Evolutionary conservation across 2,888 invertebrate species (phyloP), one percentile per base, ranked within the genome.

Genomic region (Caenorhabditis sinica): DNA sequence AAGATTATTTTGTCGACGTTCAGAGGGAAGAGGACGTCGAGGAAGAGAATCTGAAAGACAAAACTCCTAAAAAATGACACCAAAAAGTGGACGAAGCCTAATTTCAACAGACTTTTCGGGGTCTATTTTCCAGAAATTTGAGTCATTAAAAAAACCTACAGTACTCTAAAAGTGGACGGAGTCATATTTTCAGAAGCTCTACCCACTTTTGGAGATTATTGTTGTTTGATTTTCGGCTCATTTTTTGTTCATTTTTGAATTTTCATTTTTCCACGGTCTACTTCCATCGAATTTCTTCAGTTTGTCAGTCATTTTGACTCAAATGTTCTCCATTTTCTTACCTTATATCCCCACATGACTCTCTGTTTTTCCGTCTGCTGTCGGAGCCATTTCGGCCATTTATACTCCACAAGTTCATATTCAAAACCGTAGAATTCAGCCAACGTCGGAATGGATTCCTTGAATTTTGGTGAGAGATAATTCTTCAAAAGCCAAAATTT

Each of bases 401-500:
- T 98, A 94, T 99, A 99, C 93, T 99, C 97, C 0, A 99, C 97
- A 75, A 99, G 94, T 94, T 98, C 98, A 94, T 97, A 99, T 92
- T 97, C 95, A 94, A 99, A 99, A 1, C 96, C 96, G 93, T 98
- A 99, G 93, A 96, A 96, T 93, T 96, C 95, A 0, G 98, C 96
- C 97, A 98, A 97, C 92, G 96, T 95, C 0, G 98, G 98, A 73
- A 99, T 94, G 90, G 97, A 97, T 93, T 98, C 97, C 95, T 96
- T 97, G 83, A 99, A 95, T 82, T 96, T 96, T 0, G 99, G 99
- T 15, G 98, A 99, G 15, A 99, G 94, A 93, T 98, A 99, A 94
- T 99, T 99, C 94, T 99, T 99, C 86, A 99, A 94, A 93, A 99
- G 97, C 99, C 99, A 99, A 94, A 99, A 99, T 93, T 99, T 99